Evolutionary conservation across 2,113 vertebrate genomes (phyloP).

Genomic region (Procapra przewalskii): DNA sequence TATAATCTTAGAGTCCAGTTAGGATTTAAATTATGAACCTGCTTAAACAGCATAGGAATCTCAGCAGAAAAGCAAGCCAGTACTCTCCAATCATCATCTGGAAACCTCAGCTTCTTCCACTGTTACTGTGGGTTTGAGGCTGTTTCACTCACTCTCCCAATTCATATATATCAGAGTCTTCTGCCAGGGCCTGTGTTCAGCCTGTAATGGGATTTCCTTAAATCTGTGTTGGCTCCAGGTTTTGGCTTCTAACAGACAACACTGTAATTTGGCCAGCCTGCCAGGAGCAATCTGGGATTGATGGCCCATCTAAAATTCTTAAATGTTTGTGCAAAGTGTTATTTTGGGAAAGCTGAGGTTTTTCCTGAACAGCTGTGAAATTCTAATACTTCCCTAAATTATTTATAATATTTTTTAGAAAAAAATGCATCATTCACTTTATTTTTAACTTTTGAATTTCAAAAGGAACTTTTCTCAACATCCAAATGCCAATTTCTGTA

Average conservation of each 20-base stretch:
- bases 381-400: conserved; percentile 59
- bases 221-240: not conserved
- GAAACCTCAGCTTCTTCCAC: not conserved
- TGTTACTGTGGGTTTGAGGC: not conserved
- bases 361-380: conserved; percentile 70
- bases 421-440: conserved; percentile 46
- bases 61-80: not conserved
- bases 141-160: not conserved
- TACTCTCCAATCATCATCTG: not conserved
- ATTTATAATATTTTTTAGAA: conserved; percentile 54
- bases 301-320: conserved; percentile 37
- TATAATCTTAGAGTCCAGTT: not conserved
- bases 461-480: conserved; percentile 39
- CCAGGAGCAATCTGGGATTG: conserved; percentile 5
- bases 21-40: not conserved
- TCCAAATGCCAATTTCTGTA: not conserved
- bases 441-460: conserved; percentile 55
- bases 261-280: not conserved
- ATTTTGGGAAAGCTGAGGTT: conserved; percentile 63
- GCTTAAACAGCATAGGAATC: not conserved
- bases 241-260: not conserved
- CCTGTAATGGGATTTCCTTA: not conserved
- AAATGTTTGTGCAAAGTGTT: conserved; percentile 61
- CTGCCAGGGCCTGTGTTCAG: not conserved
- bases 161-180: not conserved